Conservation (phyloP, 2,888 invertebrate species). For the Kuschelorhynchus macadamiae region DNA sequence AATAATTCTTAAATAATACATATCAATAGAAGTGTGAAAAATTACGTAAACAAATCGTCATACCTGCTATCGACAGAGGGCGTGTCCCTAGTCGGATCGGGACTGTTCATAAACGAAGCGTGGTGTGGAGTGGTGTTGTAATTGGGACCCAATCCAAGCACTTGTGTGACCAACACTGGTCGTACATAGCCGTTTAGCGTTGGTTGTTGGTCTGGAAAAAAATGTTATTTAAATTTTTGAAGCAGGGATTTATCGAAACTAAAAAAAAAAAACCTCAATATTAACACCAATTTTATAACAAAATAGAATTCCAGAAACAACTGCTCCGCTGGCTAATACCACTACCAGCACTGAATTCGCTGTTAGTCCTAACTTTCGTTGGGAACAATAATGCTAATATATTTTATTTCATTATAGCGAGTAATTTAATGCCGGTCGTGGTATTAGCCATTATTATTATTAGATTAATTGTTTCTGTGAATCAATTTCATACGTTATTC, state of each 20-base stretch:
- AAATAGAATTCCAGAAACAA: too few relatives aligned
- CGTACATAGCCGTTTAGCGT: constrained; percentile 88
- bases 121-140: constrained; percentile 79
- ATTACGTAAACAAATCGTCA: constrained; percentile 18
- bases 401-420: too few relatives aligned
- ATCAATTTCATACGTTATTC: too few relatives aligned
- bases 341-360: neutral
- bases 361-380: neutral
- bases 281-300: neutral
- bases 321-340: too few relatives aligned
- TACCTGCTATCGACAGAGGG: constrained; percentile 75
- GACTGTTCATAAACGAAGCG: constrained; percentile 77
- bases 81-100: constrained; percentile 82
- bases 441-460: too few relatives aligned
- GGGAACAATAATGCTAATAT: too few relatives aligned
- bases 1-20: too few relatives aligned
- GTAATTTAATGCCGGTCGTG: too few relatives aligned
- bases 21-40: too few relatives aligned
- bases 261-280: neutral
- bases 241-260: too few relatives aligned
- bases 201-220: constrained; percentile 70
- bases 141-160: constrained; percentile 77
- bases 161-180: constrained; percentile 86
- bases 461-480: too few relatives aligned
- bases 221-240: neutral